phyloP scores from a whole-genome alignment of 2,888 invertebrate species.

The Epistrophella euchroma region DNA sequence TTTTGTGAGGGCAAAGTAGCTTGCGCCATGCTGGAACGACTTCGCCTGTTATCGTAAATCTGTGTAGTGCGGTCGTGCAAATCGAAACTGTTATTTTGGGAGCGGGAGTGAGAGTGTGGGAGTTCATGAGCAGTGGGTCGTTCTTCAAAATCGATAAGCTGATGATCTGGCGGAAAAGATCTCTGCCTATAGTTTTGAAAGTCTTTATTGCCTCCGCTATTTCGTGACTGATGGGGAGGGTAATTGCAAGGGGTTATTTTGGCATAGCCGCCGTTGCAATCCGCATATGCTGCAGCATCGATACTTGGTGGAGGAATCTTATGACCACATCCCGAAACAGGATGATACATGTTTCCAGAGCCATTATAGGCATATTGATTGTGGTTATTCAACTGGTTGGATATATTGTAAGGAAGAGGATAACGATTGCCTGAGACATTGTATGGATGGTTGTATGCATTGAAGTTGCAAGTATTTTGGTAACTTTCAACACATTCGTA shows the following conservation, averaged over 20 bases:
- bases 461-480: slow-evolving; percentile 77
- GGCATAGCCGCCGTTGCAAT: slow-evolving; percentile 78
- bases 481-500: slow-evolving; percentile 82
- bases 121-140: slow-evolving; percentile 79
- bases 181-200: slow-evolving; percentile 79
- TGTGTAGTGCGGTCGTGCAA: slow-evolving; percentile 77
- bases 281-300: slow-evolving; percentile 58
- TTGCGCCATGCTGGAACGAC: slow-evolving; percentile 40
- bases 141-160: slow-evolving; percentile 82
- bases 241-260: slow-evolving; percentile 79
- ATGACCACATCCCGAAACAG: slow-evolving; percentile 59
- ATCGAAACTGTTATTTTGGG: slow-evolving; percentile 78
- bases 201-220: slow-evolving; percentile 65
- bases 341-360: slow-evolving; percentile 70
- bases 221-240: slow-evolving; percentile 70
- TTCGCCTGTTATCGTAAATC: slow-evolving; percentile 71
- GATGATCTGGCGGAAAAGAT: slow-evolving; percentile 80
- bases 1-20: slow-evolving; percentile 65
- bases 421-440: slow-evolving; percentile 83
- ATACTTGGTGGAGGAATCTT: slow-evolving; percentile 76
- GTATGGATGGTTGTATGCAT: slow-evolving; percentile 80
- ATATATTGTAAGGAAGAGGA: slow-evolving; percentile 83
- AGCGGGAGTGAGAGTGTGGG: slow-evolving; percentile 76
- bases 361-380: slow-evolving; percentile 77
- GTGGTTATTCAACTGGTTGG: slow-evolving; percentile 81